phyloP scores from a whole-genome alignment of 2,888 invertebrate genomes.

The Uropetala carovei region DNA sequence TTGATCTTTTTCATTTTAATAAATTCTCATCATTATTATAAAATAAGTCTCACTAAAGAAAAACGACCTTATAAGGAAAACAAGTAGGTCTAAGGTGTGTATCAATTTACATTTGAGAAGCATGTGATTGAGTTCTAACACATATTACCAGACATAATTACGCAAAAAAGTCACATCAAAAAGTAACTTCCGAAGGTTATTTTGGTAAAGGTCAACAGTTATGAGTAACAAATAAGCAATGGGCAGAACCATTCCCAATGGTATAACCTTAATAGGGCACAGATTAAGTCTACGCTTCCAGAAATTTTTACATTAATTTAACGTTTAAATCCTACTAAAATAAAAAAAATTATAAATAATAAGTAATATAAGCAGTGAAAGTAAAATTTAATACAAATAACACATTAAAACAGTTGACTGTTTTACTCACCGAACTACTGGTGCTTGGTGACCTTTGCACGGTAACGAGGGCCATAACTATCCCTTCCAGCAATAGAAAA shows the following conservation, averaged over 20 bases:
- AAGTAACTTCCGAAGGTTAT: not conserved
- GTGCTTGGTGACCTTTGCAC: conserved; percentile 85
- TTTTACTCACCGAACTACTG: conserved; percentile 70
- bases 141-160: no score
- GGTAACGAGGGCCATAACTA: conserved; percentile 83
- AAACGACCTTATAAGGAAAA: conserved; percentile 1
- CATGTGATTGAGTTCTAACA: no score
- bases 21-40: no score
- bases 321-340: not conserved
- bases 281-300: not conserved
- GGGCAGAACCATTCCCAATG: conserved; percentile 32
- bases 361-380: not conserved
- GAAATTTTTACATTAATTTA: not conserved
- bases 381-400: conserved; percentile 9
- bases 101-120: not conserved
- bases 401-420: conserved; percentile 58
- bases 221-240: not conserved
- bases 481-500: conserved; percentile 69
- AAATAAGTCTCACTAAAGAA: not conserved
- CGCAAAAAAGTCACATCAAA: no score
- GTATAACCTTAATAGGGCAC: conserved; percentile 43
- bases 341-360: not conserved
- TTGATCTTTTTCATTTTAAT: no score
- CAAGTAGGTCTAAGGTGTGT: not conserved
- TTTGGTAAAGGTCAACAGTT: not conserved